A percentile compares a stretch with the other conserved stretches of the same genome.
These are phyloP conservation scores for Himalopsyche tibetana DNA, from an alignment of 2,888 invertebrate genomes.

Conservation along the genomic window DNA sequence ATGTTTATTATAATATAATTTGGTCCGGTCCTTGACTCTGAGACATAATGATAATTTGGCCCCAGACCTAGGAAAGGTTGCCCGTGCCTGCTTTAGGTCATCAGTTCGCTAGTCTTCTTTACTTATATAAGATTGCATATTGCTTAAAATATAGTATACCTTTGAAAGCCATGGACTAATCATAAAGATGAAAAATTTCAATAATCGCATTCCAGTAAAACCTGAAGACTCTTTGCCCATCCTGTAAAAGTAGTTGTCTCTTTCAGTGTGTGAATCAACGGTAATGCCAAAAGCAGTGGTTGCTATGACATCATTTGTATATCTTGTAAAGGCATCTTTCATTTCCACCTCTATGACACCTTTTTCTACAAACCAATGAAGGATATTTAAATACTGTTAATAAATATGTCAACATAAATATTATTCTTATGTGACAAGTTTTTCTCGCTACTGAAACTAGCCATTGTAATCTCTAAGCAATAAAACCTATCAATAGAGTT, in stretches of 20 bases:
- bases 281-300: constrained; percentile 75
- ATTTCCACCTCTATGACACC: constrained; percentile 70
- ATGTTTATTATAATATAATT: too few species aligned
- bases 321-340: constrained; percentile 73
- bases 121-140: too few species aligned
- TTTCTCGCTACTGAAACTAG: not conserved
- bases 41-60: too few species aligned
- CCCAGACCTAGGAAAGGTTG: too few species aligned
- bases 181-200: constrained; percentile 67
- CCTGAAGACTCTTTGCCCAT: constrained; percentile 74
- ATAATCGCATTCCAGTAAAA: constrained; percentile 68
- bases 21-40: too few species aligned
- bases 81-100: too few species aligned
- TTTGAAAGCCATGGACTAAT: constrained; percentile 44
- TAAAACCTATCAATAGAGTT: too few species aligned
- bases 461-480: not conserved
- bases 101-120: too few species aligned
- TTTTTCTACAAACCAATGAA: constrained; percentile 48
- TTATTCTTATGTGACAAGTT: not conserved
- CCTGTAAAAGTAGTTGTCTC: constrained; percentile 76
- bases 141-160: not conserved
- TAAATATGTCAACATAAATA: too few species aligned
- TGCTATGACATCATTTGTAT: constrained; percentile 77
- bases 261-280: constrained; percentile 76
- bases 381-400: not conserved